Base-by-base conservation (phyloP, 53 echinoderm and acorn worm genomes). In the Zoroaster sp. region DNA sequence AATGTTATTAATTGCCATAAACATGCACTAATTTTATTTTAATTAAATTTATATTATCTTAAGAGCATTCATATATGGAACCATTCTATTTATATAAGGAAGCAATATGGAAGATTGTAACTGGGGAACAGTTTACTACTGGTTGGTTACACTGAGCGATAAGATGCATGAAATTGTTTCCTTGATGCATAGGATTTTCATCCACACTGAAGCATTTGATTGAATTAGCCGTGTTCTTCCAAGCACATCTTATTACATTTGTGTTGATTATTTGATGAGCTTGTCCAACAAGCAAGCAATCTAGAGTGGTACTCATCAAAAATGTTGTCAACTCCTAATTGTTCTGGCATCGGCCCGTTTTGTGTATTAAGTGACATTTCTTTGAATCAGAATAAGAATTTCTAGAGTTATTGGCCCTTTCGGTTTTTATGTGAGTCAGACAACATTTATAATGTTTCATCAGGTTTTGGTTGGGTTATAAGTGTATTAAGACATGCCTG, bases 151-250 rank as follows among this genome's bases (percentile, higher is more conserved):
- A 59, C 25, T 25, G 63, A 28, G 63, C 30, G 42, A 43, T 43
- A 41, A 41, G 65, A 43, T 82, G 68, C 82, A 43, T 82, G 82
- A 82, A 65, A 82, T 82, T 82, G 66, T 82, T 25, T 41, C 37
- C 25, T 21, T 54, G 59, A 67, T 67, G 82, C 82, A 66, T 67
- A 40, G 43, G 46, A 66, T 82, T 79, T 67, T 43, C 40, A 67
- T 67, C 82, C 30, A 40, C 67, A 28, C 30, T 3, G 68, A 32
- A 51, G 59, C 52, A 30, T 78, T 59, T 78, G 54, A 78, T 78
- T 51, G 36, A 78, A 78, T 78, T 82, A 67, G 66, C 25, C 68
- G 28, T 63, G 82, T 82, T 41, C 68, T 28, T 20, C 66, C 68
- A 68, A 67, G 82, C 82, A 63, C 66, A 66, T n/a, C 82, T 54